Base-by-base conservation (phyloP, 1,140 invertebrate genomes). In the Drosophila auraria region DNA sequence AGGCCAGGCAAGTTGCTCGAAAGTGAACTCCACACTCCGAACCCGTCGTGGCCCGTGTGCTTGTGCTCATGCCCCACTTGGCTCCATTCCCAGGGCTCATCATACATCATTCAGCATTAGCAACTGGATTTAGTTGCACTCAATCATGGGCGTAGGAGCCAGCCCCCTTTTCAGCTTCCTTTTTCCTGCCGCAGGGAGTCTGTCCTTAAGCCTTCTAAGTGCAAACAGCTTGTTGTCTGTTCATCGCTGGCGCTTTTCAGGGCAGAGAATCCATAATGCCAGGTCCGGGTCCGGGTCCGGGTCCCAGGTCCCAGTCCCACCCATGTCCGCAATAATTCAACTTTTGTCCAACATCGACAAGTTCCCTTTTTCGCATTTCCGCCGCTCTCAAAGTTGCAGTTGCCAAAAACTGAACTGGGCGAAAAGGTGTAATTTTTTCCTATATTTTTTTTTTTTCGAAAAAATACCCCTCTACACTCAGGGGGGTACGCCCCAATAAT, bases 191-290 rank as follows among this genome's bases (percentile, higher is more conserved):
- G 45, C 45, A 33, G 56, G 56, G 27, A 36, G 30, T 56, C 36
- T 3, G 17, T 36, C 54, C 71, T 73, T 51, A 73, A 73, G 71
- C 68, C 71, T 25, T 73, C 44, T 53, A 73, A 73, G 71, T 73
- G 71, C 71, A 73, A 73, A 73, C 71, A 73, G 68, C 69, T 73
- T 73, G 71, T 73, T 73, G 71, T 73, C 71, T 73, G 54, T 20
- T 71, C 64, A 71, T 71, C 68, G 68, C 62, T 36, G 50, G n/a
- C 62, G 38, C 53, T 64, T 40, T 65, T 27, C 57, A 20, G 63
- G 40, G 27, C 17, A 56, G 12, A 27, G 57, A 45, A 51, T 73
- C 30, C 69, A 61, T 73, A 73, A 73, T 73, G 54, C 54, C 66
- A 42, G 33, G 64, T 25, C 8, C 36, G 17, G 30, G 53, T 15